phyloP scores from a whole-genome alignment of 2,888 invertebrate genomes.

The Tetragnatha montana region DNA sequence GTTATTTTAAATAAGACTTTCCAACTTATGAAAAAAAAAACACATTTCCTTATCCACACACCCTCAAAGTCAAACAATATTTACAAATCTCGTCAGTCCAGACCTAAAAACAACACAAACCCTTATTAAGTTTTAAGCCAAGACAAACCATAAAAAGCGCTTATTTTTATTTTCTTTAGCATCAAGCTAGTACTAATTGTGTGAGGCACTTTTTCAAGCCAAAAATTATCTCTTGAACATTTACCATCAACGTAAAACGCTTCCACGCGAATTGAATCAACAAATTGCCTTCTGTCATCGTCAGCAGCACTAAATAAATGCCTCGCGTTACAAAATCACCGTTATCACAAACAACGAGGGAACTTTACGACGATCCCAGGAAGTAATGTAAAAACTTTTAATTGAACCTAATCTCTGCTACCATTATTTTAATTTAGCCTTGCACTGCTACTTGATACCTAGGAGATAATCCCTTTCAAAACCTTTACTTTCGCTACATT shows the following conservation, averaged over 20 bases:
- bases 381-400: background rate
- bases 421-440: constrained; percentile 1
- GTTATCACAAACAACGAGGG: background rate
- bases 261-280: background rate
- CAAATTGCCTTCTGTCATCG: background rate
- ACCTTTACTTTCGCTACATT: background rate
- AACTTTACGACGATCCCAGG: background rate
- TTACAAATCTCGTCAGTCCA: too few relatives aligned
- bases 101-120: too few relatives aligned
- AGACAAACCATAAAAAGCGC: too few relatives aligned
- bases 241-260: background rate
- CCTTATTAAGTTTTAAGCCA: too few relatives aligned
- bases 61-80: too few relatives aligned
- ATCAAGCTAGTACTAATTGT: too few relatives aligned
- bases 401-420: background rate
- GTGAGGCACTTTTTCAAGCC: background rate
- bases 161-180: too few relatives aligned
- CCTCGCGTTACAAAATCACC: background rate
- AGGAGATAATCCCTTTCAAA: background rate
- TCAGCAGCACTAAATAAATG: background rate
- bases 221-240: background rate
- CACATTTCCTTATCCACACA: too few relatives aligned
- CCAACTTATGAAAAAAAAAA: too few relatives aligned
- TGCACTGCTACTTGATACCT: background rate
- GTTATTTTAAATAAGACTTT: too few relatives aligned